Evolutionary conservation across 2,888 invertebrate species (phyloP), one percentile per base, ranked within the genome.

Genomic region (Ennomos quercinarius): DNA sequence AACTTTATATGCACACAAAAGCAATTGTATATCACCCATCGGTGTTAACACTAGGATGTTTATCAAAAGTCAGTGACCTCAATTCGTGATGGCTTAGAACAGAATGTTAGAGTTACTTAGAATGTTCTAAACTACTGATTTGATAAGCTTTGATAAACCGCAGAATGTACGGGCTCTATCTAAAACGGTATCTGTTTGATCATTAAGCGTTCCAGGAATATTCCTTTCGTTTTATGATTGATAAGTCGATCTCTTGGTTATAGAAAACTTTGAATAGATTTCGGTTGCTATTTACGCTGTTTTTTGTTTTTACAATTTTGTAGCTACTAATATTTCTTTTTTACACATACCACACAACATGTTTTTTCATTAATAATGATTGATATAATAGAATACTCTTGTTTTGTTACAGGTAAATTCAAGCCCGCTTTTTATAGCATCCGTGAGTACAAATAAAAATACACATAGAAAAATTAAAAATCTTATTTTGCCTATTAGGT

Each of bases 181-280:
- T 46, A 13, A 34, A 34, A 17, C 17, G 1, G 35, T 38, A 39
- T 53, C 61, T 57, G 38, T 59, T 63, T 64, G 61, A 69, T 70
- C 57, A 57, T 66, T 60, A 64, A 61, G 44, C 48, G 55, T 63
- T 67, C 60, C 56, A 62, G 66, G 59, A 62, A 62, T 72, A 72
- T 65, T 68, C 64, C 66, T 58, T 44, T 57, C 57, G 61, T 63
- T 27, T 6, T 5, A 64, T 68, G 59, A 67, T 68, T 72, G 68
- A 72, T 77, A 71, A 71, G 65, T n/a, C n/a, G n/a, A 72, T 69
- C 66, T 67, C 68, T 66, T 65, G 59, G 74, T 75, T 71, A 64
- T 55, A 52, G 63, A 67, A 27, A 74, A 72, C 65, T 72, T 71
- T 57, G 61, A 61, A 61, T 65, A 55, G 73, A 68, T 71, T 72